These are phyloP conservation scores for Istiophorus platypterus DNA, from an alignment of 2,113 vertebrate species.

Conservation along the genomic window DNA sequence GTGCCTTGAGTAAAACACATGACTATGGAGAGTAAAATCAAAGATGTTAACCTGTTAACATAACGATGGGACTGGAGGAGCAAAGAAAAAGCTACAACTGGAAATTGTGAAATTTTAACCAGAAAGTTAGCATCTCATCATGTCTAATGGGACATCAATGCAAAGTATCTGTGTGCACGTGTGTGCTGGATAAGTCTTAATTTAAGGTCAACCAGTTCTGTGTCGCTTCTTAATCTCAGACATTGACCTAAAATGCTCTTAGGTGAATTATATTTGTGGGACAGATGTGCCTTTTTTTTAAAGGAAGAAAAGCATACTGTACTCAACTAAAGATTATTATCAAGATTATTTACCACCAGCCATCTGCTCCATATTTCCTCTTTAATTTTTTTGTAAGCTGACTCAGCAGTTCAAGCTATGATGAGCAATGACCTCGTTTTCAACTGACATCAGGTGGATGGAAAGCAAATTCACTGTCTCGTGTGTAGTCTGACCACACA, in stretches of 20 bases:
- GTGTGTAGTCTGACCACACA: constrained; percentile 5
- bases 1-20: constrained; percentile 1
- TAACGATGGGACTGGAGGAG: neutral
- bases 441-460: constrained; percentile 36
- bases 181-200: neutral
- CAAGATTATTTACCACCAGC: neutral
- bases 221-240: neutral
- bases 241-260: constrained; percentile 8
- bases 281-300: neutral
- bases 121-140: neutral
- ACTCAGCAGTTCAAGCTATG: constrained; percentile 40
- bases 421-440: constrained; percentile 44
- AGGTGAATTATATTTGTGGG: neutral
- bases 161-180: neutral
- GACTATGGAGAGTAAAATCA: neutral
- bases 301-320: neutral
- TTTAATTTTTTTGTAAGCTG: constrained; percentile 20
- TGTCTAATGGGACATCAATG: neutral
- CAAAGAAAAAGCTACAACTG: neutral
- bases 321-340: neutral
- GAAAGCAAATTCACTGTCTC: constrained; percentile 20
- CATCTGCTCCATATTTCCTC: constrained; percentile 7
- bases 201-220: constrained; percentile 7
- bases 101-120: neutral
- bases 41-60: neutral